Base-by-base conservation (phyloP, 2,113 vertebrate genomes). In the Phyllostomus hastatus region DNA sequence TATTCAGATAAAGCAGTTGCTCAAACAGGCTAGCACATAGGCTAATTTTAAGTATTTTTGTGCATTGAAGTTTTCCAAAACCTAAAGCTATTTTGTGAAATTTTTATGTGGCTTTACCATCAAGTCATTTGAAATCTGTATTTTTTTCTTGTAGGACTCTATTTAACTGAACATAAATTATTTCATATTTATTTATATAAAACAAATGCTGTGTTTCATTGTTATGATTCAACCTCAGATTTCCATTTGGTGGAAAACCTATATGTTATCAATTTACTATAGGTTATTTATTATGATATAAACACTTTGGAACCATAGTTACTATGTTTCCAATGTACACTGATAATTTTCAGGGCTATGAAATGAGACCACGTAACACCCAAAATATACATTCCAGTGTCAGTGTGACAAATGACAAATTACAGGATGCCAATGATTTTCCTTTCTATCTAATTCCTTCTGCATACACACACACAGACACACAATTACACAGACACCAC, bases 241-340 rank as follows among this genome's bases (percentile, higher is more conserved):
- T 83, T 96, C 90, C 59, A 66, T 52, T 33, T 22, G 2, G 19
- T 70, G 14, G 38, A 85, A 95, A 97, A 90, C 43, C 6, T 73
- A 75, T 46, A 94, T n/a, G 10, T 70, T 88, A 64, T 89, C 69
- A 78, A 90, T 95, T 95, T 90, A 89, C 69, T 70, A 14, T 75
- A 64, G n/a, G 5, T 64, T 94, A 90, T 94, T 90, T 96, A 79
- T 82, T 94, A n/a, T 31, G 10, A 93, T 75, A 80, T 92, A 95
- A 86, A 75, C 66, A 14, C 67, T 78, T 84, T 82, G 54, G 28
- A 91, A 76, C 12, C 24, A 82, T 5, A 78, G 15, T 64, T 84
- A 87, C 80, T 83, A 86, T 80, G 10, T 82, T 41, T 90, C 33
- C 73, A 88, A 59, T 79, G 75, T 67, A 80, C 7, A 12, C 10